These are phyloP conservation scores for Pocillopora meandrina DNA, from an alignment of 92 coral and sea anemone species.

Conservation along the genomic window DNA sequence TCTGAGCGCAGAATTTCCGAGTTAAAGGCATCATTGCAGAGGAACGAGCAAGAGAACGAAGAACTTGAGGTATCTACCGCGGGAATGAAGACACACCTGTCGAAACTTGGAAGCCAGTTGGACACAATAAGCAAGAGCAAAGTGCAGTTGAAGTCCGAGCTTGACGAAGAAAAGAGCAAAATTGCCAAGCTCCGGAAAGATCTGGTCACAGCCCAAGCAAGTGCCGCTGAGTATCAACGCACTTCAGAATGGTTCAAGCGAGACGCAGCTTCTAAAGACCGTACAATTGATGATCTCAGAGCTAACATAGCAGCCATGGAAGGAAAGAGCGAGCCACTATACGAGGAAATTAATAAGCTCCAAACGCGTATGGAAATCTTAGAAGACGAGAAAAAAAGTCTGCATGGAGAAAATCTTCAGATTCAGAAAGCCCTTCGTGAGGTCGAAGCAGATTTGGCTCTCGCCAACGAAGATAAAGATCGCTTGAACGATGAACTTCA, in stretches of 20 bases:
- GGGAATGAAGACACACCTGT: constrained; percentile 83
- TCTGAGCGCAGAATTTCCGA: constrained; percentile 81
- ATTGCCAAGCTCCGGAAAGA: constrained; percentile 73
- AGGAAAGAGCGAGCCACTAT: constrained; percentile 85
- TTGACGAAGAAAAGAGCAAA: constrained; percentile 90
- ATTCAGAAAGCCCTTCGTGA: constrained; percentile 81
- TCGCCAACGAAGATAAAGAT: constrained; percentile 85
- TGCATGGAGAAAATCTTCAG: constrained; percentile 84
- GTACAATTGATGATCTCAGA: constrained; percentile 78
- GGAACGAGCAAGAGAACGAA: constrained; percentile 86
- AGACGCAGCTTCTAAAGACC: constrained; percentile 81
- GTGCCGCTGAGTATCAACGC: constrained; percentile 71
- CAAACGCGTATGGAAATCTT: constrained; percentile 91
- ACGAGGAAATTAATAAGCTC: constrained; percentile 87
- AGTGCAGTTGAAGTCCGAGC: constrained; percentile 73
- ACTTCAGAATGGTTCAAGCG: constrained; percentile 84
- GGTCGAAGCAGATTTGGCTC: constrained; percentile 75
- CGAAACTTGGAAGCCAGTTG: constrained; percentile 80
- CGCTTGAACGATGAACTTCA: constrained; percentile 79
- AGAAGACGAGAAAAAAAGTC: constrained; percentile 80
- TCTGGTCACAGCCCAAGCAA: constrained; percentile 65
- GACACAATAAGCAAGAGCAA: constrained; percentile 73
- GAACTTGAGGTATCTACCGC: constrained; percentile 85
- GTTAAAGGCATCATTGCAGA: constrained; percentile 70
- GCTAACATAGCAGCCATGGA: constrained; percentile 89